Evolutionary conservation across 1,140 invertebrate species (phyloP).

Genomic region (Mylabris phalerata): DNA sequence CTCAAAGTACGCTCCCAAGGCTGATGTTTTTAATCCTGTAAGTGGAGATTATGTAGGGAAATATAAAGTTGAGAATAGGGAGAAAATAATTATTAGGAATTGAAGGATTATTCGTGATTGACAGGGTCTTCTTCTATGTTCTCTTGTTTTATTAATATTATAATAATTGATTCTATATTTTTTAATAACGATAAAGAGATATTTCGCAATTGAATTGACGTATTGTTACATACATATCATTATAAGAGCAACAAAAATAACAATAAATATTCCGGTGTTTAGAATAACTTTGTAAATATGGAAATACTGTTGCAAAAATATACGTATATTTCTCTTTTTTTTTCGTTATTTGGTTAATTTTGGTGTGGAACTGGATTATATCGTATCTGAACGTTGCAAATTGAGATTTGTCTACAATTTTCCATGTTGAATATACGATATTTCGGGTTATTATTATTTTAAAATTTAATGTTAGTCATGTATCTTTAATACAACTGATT

Average conservation of each 20-base stretch:
- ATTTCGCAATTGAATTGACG: not conserved
- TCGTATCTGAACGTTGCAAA: not conserved
- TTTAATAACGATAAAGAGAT: no score
- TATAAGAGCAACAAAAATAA: not conserved
- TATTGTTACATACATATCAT: constrained; percentile 17
- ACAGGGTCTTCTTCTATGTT: constrained; percentile 29
- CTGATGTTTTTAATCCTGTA: constrained; percentile 8
- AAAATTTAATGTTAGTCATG: constrained; percentile 15
- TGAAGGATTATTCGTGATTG: constrained; percentile 24
- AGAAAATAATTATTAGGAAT: not conserved
- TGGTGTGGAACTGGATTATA: constrained; percentile 4
- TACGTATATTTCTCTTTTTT: no score
- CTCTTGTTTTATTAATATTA: no score
- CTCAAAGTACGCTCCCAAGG: constrained; percentile 26
- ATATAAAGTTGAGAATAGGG: not conserved
- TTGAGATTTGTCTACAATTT: not conserved
- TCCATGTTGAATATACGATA: not conserved
- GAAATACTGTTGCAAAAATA: constrained; percentile 8
- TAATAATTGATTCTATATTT: no score
- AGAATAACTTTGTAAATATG: constrained; percentile 13
- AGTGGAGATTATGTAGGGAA: no score
- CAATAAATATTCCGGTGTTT: constrained; percentile 5
- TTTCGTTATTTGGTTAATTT: constrained; percentile 7
- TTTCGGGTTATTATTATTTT: not conserved
- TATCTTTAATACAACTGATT: constrained; percentile 10